Conservation (phyloP, 2,113 vertebrate species). For the Cebidichthys violaceus region DNA sequence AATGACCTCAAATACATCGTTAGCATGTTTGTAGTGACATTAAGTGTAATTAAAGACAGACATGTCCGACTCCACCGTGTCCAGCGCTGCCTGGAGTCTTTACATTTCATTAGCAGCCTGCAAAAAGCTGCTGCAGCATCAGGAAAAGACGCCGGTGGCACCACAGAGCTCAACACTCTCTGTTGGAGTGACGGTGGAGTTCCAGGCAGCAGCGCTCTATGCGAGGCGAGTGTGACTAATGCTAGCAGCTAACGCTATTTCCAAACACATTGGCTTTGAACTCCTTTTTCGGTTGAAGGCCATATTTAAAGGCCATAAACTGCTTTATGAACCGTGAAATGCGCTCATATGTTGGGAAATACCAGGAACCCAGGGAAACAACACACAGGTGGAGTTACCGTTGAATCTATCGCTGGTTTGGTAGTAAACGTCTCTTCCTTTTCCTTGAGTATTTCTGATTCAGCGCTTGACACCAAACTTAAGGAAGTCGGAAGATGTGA, state of each 20-base stretch:
- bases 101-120: not conserved
- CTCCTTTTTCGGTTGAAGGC: not conserved
- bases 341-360: not conserved
- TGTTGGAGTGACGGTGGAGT: not conserved
- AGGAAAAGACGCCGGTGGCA: not conserved
- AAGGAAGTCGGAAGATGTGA: not conserved
- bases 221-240: not conserved
- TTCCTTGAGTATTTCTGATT: not conserved
- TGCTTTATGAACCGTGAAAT: conserved; percentile 4
- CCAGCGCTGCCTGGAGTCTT: not conserved
- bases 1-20: not conserved
- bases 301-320: not conserved
- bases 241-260: not conserved
- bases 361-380: not conserved
- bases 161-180: not conserved
- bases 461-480: not conserved
- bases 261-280: conserved; percentile 7
- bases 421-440: not conserved
- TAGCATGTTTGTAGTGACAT: not conserved
- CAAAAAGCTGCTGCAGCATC: not conserved
- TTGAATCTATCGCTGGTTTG: not conserved
- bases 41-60: no score
- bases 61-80: no score
- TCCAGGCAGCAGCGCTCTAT: not conserved
- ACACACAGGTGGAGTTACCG: not conserved